Base-by-base conservation (phyloP, 2,113 vertebrate genomes). In the Sylvietta virens region DNA sequence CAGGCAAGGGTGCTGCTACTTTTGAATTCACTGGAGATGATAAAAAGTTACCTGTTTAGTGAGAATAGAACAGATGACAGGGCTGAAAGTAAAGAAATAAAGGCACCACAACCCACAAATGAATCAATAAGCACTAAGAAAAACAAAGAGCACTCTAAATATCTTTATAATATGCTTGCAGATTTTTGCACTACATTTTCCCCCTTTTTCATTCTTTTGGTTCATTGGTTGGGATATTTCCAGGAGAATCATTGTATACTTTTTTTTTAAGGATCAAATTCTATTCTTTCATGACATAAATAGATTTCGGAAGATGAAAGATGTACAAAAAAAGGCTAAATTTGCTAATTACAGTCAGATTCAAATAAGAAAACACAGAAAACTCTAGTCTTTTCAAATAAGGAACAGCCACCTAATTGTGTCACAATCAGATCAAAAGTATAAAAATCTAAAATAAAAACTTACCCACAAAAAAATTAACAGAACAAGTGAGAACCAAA, bases 201-300 rank as follows among this genome's bases (percentile, higher is more conserved):
- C 17, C 23, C 4, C 1, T 4, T 37, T 62, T 39, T 53, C 4
- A 12, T 27, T 44, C 16, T 73, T 48, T 65, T 47, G 7, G 4
- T 67, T 73, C 2, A 1, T 65, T 30, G 16, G 2, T n/a, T 7
- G 27, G 2, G 3, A 3, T 3, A 18, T 26, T 64, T 66, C 58
- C 11, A 71, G n/a, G 8, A 57, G 4, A 14, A 33, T 35, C 66
- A 7, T 20, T 70, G 3, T 31, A 50, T 57, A 6, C 1, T 24
- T 78, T 51, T 27, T 27, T 57, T 72, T 80, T 35, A 44, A 82
- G 39, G 44, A 60, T 40, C 13, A 81, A 42, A 10, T 26, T 58
- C 3, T 56, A 24, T 27, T 82, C 1, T 56, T 81, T 74, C n/a
- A 28, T 57, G 4, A 11, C 22, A n/a, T 45, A 72, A 77, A 86